Evolutionary conservation across 2,888 invertebrate genomes (phyloP).

Genomic region (Cephus sareptanus): DNA sequence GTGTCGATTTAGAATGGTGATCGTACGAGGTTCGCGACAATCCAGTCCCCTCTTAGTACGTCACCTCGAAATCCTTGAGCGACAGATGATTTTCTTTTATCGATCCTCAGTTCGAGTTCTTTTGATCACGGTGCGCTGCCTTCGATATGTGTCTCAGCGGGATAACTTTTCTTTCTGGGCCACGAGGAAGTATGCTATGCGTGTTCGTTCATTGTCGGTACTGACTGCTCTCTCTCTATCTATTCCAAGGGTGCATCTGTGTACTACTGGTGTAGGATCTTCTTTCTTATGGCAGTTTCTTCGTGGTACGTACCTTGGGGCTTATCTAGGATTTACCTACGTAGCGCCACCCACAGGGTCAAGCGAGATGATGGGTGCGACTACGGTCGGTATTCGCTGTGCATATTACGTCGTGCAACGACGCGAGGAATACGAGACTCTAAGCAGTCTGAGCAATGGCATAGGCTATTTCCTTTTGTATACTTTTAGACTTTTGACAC

Average conservation of each 20-base stretch:
- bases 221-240: neutral
- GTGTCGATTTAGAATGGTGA: slow-evolving; percentile 46
- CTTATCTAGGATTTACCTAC: slow-evolving; percentile 4
- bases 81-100: neutral
- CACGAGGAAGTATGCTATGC: neutral
- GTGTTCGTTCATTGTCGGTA: neutral
- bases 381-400: slow-evolving; percentile 51
- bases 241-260: neutral
- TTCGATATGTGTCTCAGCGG: neutral
- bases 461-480: neutral
- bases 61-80: slow-evolving; percentile 1
- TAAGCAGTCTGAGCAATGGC: neutral
- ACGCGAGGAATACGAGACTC: slow-evolving; percentile 35
- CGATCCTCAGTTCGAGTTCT: neutral
- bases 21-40: slow-evolving; percentile 28
- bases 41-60: slow-evolving; percentile 15
- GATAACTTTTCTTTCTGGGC: neutral
- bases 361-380: slow-evolving; percentile 51
- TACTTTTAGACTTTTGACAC: neutral
- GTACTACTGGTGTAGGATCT: neutral
- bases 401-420: slow-evolving; percentile 44
- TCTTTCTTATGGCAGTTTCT: neutral
- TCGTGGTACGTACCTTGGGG: neutral
- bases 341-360: slow-evolving; percentile 43
- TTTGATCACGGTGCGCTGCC: neutral